Conservation (phyloP, 2,797 vertebrate species). For the Betta splendens region DNA sequence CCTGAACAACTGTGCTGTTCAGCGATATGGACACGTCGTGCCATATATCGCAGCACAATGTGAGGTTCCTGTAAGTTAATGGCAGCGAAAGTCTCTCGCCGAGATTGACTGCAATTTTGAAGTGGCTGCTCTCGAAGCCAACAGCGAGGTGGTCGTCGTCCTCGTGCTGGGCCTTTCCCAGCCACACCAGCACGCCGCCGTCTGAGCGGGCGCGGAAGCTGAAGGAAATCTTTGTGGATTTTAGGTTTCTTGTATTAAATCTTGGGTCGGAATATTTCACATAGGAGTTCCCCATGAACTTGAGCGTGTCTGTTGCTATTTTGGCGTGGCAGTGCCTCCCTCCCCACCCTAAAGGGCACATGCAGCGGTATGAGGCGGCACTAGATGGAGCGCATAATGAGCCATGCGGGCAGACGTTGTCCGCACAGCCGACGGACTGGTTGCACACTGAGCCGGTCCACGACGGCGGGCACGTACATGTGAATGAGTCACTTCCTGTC, state of each 20-base stretch:
- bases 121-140: constrained; percentile 79
- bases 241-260: constrained; percentile 80
- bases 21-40: constrained; percentile 78
- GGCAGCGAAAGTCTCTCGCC: constrained; percentile 82
- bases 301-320: constrained; percentile 71
- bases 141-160: constrained; percentile 87
- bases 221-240: constrained; percentile 80
- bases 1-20: constrained; percentile 83
- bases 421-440: constrained; percentile 76
- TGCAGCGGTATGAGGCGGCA: constrained; percentile 78
- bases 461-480: constrained; percentile 77
- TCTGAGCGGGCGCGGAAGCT: constrained; percentile 77
- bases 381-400: constrained; percentile 77
- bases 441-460: constrained; percentile 84
- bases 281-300: constrained; percentile 85
- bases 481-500: constrained; percentile 65
- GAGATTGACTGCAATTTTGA: constrained; percentile 87
- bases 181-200: constrained; percentile 85
- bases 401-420: constrained; percentile 76
- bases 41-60: constrained; percentile 80
- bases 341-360: constrained; percentile 83
- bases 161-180: constrained; percentile 84
- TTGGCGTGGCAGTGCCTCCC: constrained; percentile 80
- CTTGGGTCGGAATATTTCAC: constrained; percentile 83
- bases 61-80: constrained; percentile 60